Evolutionary conservation across 2,113 vertebrate genomes (phyloP), one percentile per base, ranked within the genome.

Genomic region (Dicentrarchus labrax): DNA sequence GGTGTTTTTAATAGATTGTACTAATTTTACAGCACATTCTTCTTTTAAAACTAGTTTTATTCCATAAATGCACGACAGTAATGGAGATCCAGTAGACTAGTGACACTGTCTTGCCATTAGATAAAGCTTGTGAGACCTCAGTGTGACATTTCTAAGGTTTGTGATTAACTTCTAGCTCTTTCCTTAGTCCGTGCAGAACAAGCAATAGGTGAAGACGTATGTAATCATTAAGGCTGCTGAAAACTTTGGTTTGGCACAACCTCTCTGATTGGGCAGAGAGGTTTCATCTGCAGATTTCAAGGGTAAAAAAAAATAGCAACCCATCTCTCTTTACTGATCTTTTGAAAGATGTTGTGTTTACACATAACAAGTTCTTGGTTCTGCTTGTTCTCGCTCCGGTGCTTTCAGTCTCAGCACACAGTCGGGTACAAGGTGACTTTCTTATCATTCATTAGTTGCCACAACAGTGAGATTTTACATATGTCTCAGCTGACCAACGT

Each of bases 401-500:
- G 80, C 65, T 59, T 82, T 60, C 54, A 64, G 77, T 85, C 78
- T 17, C 67, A 45, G 54, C 51, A 72, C 69, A 54, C 54, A 21
- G 53, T 69, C 54, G 9, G n/a, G 13, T 9, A 36, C 65, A 94
- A 91, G 91, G 93, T 94, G 91, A 94, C 92, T 73, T 81, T 72
- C 54, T 78, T 68, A 69, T 86, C 56, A 2, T 78, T 57, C 5
- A 30, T 68, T 41, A 78, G 93, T 94, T 94, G 86, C 66, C 89
- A 91, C 62, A 94, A 94, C 85, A 90, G 2, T 50, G 19, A 66
- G 6, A n/a, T 75, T 73, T 83, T 36, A 38, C 53, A 38, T n/a
- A n/a, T n/a, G n/a, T 64, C 24, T 69, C 38, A 19, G 13, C 11
- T 17, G 56, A 56, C 8, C 2, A 56, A 50, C 47, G 15, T 43